Evolutionary conservation across 2,888 invertebrate genomes (phyloP).

Genomic region (Phengaris alcon): DNA sequence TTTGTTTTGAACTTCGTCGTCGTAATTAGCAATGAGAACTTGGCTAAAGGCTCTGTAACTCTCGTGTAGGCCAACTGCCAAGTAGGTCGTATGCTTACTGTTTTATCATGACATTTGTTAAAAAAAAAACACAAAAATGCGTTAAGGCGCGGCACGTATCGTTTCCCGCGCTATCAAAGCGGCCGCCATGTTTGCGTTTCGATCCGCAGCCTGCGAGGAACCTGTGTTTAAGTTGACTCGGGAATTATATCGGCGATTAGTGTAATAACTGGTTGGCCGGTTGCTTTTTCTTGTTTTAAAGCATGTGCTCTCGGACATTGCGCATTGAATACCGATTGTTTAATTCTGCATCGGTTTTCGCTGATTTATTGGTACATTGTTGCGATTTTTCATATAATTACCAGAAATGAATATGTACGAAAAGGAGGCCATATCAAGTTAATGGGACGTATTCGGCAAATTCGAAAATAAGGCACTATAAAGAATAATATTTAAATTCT

Average conservation of each 20-base stretch:
- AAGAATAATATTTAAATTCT: neutral
- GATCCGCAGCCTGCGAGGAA: slow-evolving; percentile 75
- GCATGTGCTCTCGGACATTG: slow-evolving; percentile 62
- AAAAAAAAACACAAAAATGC: neutral
- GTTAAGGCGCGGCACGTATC: slow-evolving; percentile 45
- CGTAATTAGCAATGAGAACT: too few species aligned
- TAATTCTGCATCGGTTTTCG: slow-evolving; percentile 37
- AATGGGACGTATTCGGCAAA: neutral
- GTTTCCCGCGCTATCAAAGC: slow-evolving; percentile 72
- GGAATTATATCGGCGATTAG: slow-evolving; percentile 80
- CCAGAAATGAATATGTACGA: slow-evolving; percentile 5
- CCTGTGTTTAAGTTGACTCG: slow-evolving; percentile 79
- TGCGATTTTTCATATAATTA: slow-evolving; percentile 34
- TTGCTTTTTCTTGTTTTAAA: slow-evolving; percentile 66
- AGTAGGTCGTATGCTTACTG: too few species aligned
- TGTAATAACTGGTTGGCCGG: slow-evolving; percentile 78
- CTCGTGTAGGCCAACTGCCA: too few species aligned
- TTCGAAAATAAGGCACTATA: neutral
- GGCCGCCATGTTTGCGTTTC: slow-evolving; percentile 79
- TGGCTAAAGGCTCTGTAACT: too few species aligned
- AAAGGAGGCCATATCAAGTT: neutral
- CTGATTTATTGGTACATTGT: slow-evolving; percentile 61
- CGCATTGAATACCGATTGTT: slow-evolving; percentile 67
- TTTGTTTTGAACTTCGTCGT: too few species aligned
- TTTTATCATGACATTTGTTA: neutral